These are phyloP conservation scores for Eulemur rubriventer DNA, from an alignment of 2,797 vertebrate genomes.

Conservation along the genomic window DNA sequence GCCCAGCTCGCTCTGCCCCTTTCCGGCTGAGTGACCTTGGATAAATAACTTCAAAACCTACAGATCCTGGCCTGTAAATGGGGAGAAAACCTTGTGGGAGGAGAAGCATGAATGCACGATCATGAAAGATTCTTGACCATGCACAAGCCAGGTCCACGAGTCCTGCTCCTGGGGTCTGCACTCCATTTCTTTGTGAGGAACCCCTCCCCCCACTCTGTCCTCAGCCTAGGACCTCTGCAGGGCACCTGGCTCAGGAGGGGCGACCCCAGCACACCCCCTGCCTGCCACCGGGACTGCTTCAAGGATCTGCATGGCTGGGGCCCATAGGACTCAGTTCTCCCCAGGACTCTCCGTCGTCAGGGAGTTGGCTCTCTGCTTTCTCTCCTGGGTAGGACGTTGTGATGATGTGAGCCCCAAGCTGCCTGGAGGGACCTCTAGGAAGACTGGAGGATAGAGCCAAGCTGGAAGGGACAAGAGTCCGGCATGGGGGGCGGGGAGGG, in stretches of 20 bases:
- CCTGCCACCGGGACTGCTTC: neutral
- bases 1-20: neutral
- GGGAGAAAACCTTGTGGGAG: neutral
- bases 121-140: rapidly evolving
- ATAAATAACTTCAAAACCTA: neutral
- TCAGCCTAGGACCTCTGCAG: neutral
- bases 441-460: neutral
- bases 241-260: neutral
- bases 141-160: too few species aligned
- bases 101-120: neutral
- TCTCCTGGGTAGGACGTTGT: neutral
- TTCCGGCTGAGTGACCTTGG: neutral
- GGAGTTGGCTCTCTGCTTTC: neutral
- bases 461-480: neutral
- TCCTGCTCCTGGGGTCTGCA: rapidly evolving
- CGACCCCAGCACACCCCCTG: rapidly evolving
- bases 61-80: neutral
- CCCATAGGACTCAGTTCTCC: neutral
- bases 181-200: neutral
- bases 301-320: neutral
- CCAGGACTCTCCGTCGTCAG: neutral
- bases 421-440: neutral
- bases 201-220: rapidly evolving
- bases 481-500: neutral
- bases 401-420: neutral